These are phyloP conservation scores for Metallyticus violacea DNA, from an alignment of 2,888 invertebrate genomes.

Conservation along the genomic window DNA sequence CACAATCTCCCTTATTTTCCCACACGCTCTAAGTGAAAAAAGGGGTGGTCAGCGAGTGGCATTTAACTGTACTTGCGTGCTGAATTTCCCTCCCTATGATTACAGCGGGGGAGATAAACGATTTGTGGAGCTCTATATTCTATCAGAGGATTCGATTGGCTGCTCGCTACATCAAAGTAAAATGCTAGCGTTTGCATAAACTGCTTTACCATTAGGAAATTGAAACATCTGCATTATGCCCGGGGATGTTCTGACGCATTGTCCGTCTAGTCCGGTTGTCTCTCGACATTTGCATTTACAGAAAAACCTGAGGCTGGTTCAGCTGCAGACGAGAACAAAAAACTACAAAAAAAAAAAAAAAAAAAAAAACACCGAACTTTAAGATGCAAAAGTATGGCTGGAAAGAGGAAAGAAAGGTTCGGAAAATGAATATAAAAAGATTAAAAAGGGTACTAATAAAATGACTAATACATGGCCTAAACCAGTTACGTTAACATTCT, in stretches of 20 bases:
- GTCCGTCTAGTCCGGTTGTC: no score
- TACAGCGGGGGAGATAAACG: background rate
- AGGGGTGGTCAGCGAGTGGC: background rate
- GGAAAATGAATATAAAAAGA: no score
- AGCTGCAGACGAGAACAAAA: no score
- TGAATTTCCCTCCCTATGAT: background rate
- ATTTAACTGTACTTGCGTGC: background rate
- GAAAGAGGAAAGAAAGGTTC: no score
- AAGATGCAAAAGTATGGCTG: no score
- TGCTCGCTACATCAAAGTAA: background rate
- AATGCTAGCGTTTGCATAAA: background rate
- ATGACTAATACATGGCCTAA: no score
- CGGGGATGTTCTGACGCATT: background rate
- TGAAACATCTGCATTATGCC: background rate
- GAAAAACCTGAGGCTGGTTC: no score
- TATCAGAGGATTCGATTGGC: background rate
- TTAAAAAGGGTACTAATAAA: no score
- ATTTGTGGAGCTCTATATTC: background rate
- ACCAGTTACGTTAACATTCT: no score
- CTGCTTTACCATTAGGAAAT: background rate
- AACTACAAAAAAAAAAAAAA: no score
- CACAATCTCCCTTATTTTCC: background rate
- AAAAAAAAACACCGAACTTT: no score
- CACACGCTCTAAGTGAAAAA: background rate
- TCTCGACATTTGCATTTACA: no score